Conservation (phyloP, 1,140 invertebrate species). For the Calliphora vicina region DNA sequence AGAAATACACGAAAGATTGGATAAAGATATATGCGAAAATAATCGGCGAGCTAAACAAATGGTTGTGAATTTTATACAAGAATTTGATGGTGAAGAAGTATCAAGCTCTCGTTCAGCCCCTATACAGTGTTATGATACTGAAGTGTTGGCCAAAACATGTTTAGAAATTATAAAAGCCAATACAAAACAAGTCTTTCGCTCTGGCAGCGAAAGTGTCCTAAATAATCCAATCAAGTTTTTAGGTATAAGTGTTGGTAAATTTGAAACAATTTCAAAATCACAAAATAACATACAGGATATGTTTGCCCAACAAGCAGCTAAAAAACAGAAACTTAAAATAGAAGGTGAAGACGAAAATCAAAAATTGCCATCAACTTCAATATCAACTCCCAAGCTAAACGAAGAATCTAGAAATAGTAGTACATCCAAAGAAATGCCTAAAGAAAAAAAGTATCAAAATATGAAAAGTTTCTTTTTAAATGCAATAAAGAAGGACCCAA, state of each 20-base stretch:
- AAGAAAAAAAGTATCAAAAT: constrained; percentile 43
- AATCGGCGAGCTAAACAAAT: constrained; percentile 74
- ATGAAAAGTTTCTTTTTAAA: constrained; percentile 46
- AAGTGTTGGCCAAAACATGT: constrained; percentile 69
- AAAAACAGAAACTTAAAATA: constrained; percentile 39
- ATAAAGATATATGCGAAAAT: constrained; percentile 79
- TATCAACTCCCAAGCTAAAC: too few relatives aligned
- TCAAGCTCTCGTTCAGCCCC: constrained; percentile 68
- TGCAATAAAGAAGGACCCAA: constrained; percentile 44
- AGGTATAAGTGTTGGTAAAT: constrained; percentile 81
- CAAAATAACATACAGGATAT: constrained; percentile 64
- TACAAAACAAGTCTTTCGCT: constrained; percentile 61
- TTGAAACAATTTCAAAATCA: constrained; percentile 68
- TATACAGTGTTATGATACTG: constrained; percentile 65
- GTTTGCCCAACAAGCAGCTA: constrained; percentile 58
- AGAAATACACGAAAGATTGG: constrained; percentile 86
- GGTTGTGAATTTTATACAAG: constrained; percentile 69
- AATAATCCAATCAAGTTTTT: constrained; percentile 73
- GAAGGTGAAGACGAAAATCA: not conserved
- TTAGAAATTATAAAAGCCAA: constrained; percentile 70
- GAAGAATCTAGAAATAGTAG: not conserved
- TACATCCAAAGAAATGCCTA: not conserved
- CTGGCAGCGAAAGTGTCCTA: constrained; percentile 60
- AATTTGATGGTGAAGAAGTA: constrained; percentile 68
- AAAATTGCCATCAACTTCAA: not conserved